Percentiles rank a stretch among this genome's conserved stretches.
These are phyloP conservation scores for Protobothrops mucrosquamatus DNA, from an alignment of 2,113 vertebrate genomes.

Conservation along the genomic window DNA sequence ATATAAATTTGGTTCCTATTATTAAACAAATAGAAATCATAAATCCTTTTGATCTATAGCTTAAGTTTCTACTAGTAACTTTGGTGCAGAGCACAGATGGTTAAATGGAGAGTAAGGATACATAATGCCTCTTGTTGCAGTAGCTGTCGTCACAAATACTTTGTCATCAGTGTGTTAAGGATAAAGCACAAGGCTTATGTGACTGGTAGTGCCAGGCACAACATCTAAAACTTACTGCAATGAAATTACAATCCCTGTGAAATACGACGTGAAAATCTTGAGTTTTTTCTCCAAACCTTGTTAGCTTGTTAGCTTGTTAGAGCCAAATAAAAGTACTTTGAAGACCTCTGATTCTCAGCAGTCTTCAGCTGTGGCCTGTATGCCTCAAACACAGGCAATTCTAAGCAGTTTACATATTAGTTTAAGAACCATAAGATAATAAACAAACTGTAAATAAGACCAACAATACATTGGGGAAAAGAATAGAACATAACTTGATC, in stretches of 20 bases:
- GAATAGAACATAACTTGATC: neutral
- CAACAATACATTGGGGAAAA: neutral
- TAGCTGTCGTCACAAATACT: neutral
- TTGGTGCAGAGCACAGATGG: neutral
- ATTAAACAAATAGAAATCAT: neutral
- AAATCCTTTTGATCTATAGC: neutral
- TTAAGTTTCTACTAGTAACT: neutral
- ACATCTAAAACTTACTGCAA: neutral
- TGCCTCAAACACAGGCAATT: neutral
- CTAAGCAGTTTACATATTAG: neutral
- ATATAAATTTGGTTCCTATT: neutral
- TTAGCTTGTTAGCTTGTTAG: neutral
- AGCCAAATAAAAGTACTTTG: neutral
- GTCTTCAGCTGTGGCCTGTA: neutral
- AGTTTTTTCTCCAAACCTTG: neutral
- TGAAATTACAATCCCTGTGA: neutral
- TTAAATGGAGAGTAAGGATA: neutral
- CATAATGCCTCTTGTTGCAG: neutral
- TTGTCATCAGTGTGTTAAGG: neutral
- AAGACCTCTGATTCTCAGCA: neutral
- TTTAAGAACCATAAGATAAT: neutral
- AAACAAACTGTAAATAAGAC: neutral
- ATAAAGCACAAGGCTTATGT: neutral
- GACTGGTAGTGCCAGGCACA: neutral
- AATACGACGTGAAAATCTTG: neutral